phyloP scores from a whole-genome alignment of 2,113 vertebrate genomes.

The Machaerirhynchus nigripectus region DNA sequence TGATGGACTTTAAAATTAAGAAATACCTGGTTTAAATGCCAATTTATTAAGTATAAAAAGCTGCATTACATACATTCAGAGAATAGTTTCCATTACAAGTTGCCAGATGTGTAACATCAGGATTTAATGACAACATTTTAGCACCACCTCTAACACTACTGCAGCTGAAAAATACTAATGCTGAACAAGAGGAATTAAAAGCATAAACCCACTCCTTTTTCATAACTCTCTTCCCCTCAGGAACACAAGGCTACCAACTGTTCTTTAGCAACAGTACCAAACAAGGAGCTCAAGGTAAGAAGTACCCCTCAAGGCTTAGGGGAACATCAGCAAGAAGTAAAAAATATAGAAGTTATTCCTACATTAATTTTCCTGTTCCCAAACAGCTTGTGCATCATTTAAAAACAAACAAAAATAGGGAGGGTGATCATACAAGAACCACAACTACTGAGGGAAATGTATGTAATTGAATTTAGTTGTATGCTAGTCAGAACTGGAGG shows the following conservation, averaged over 20 bases:
- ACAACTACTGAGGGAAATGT: neutral
- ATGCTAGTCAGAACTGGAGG: neutral
- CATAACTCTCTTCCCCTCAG: neutral
- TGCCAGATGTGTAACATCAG: neutral
- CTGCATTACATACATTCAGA: neutral
- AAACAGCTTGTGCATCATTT: neutral
- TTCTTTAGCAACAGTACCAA: neutral
- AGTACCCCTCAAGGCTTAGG: neutral
- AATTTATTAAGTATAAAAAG: neutral
- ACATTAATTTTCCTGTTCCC: neutral
- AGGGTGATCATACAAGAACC: neutral
- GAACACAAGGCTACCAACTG: neutral
- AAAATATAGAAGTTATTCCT: neutral
- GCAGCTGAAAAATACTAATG: neutral
- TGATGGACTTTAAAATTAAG: neutral
- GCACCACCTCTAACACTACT: neutral
- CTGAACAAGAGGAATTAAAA: neutral
- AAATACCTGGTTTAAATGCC: neutral
- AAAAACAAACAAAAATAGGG: neutral
- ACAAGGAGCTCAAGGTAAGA: neutral
- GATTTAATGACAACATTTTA: conserved; percentile 11
- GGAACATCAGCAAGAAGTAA: neutral
- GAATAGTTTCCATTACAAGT: neutral
- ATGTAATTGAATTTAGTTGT: neutral
- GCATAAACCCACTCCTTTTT: neutral